These are phyloP conservation scores for Drosophila kepulauana DNA, from an alignment of 1,140 invertebrate genomes.

Conservation along the genomic window DNA sequence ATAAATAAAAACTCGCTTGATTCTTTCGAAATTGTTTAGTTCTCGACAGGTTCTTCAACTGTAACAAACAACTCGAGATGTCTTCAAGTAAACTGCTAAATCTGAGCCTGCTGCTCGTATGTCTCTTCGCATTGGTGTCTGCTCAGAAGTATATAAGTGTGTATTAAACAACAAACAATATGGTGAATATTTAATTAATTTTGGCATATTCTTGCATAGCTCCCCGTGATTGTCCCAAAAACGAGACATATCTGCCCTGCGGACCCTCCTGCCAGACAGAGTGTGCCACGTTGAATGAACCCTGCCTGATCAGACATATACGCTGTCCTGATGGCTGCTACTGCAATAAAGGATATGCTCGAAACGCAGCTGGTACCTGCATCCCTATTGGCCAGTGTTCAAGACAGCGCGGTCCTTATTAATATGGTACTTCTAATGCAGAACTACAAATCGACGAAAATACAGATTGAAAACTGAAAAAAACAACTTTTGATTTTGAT, in stretches of 20 bases:
- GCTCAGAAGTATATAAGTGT: slow-evolving; percentile 48
- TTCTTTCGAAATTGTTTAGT: slow-evolving; percentile 31
- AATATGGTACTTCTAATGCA: neutral
- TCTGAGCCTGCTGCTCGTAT: slow-evolving; percentile 33
- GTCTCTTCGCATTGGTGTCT: slow-evolving; percentile 17
- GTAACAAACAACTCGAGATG: slow-evolving; percentile 32
- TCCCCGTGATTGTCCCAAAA: slow-evolving; percentile 42
- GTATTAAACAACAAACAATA: slow-evolving; percentile 4
- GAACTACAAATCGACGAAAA: neutral
- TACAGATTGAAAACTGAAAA: neutral
- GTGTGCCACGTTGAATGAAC: slow-evolving; percentile 84
- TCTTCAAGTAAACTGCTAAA: slow-evolving; percentile 12
- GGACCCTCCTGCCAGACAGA: slow-evolving; percentile 86
- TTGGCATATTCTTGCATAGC: slow-evolving; percentile 24
- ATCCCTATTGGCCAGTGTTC: slow-evolving; percentile 78
- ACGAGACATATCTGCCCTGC: slow-evolving; percentile 85
- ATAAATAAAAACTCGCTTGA: slow-evolving; percentile 22
- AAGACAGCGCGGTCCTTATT: neutral
- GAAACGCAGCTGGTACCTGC: slow-evolving; percentile 75
- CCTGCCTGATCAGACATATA: slow-evolving; percentile 85
- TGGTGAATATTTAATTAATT: neutral
- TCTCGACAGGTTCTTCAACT: slow-evolving; percentile 18
- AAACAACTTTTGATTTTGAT: slow-evolving; percentile 4
- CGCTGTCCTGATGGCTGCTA: slow-evolving; percentile 86
- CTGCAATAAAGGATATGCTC: slow-evolving; percentile 85